A percentile compares a stretch with the other conserved stretches of the same genome.
Conservation (phyloP, 2,113 vertebrate genomes). For the Sapajus apella region DNA sequence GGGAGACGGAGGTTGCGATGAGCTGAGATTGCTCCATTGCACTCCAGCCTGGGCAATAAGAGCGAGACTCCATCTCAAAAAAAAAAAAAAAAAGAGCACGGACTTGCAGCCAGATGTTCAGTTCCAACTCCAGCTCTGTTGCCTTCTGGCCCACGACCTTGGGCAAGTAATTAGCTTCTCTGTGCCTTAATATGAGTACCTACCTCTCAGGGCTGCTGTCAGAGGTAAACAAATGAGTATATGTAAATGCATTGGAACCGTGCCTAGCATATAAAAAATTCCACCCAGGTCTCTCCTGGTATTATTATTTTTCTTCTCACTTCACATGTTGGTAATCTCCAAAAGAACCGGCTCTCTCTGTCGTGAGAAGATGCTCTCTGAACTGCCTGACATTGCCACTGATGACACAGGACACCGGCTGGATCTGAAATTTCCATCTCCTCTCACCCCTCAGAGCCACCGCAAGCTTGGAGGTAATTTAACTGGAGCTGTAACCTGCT, state of each 20-base stretch:
- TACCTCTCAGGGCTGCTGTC: not conserved
- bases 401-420: fast-evolving
- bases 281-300: not conserved
- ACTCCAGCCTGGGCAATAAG: no score
- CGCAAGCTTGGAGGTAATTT: not conserved
- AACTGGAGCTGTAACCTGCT: not conserved
- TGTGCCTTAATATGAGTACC: not conserved
- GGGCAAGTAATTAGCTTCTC: not conserved
- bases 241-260: fast-evolving
- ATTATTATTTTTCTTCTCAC: not conserved
- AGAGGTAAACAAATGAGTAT: not conserved
- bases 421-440: not conserved
- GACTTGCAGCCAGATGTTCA: not conserved
- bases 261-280: fast-evolving
- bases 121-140: not conserved
- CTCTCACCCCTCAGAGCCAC: not conserved
- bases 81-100: not conserved
- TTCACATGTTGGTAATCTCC: not conserved
- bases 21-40: no score
- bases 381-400: fast-evolving
- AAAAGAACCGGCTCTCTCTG: not conserved
- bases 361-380: not conserved
- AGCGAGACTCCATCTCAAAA: no score
- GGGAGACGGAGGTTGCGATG: no score
- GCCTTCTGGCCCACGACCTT: not conserved